Base-by-base conservation (phyloP, 2,797 vertebrate species). In the Dermochelys coriacea region DNA sequence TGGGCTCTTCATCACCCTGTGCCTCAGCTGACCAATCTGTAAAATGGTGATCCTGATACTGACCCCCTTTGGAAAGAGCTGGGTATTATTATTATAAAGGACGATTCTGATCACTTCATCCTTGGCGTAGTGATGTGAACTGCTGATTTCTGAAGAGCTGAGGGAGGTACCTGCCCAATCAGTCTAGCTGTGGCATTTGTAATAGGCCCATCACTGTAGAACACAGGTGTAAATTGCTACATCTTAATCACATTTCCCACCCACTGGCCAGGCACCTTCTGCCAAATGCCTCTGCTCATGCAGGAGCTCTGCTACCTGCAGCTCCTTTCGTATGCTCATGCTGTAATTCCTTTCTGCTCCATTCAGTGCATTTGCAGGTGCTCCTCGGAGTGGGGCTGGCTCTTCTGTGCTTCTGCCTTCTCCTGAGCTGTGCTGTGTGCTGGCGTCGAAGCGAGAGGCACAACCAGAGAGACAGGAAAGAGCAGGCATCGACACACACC, bases 351-450 rank as follows among this genome's bases (percentile, higher is more conserved):
- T 7, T 23, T 79, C 54, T 85, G 27, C 82, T 93, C 61, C 89
- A 23, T 82, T 87, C 81, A 99, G 99, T 98, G 81, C 98, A 98
- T 94, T 94, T 98, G 91, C 98, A 98, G 98, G 97, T 98, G 74
- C 97, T 99, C 88, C 97, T 99, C 92, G 98, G 98, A 7, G 98
- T 98, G 51, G 98, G 98, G 55, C 97, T 98, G 92, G 98, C 98
- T 8, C 93, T 99, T 52, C 94, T 99, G 93, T 99, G 98, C 95
- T 98, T 98, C 97, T 98, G 97, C 68, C 96, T 99, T 78, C 97
- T 98, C 50, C 96, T 99, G 4, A 97, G 98, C 37, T 99, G 98
- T 81, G 94, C 98, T 74, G 91, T 99, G 61, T 98, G 98, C 84
- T 99, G 98, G 95, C 97, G 98, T 18, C 97, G 96, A 49, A 96